phyloP scores from a whole-genome alignment of 2,888 invertebrate species.

The Fragum whitleyi region DNA sequence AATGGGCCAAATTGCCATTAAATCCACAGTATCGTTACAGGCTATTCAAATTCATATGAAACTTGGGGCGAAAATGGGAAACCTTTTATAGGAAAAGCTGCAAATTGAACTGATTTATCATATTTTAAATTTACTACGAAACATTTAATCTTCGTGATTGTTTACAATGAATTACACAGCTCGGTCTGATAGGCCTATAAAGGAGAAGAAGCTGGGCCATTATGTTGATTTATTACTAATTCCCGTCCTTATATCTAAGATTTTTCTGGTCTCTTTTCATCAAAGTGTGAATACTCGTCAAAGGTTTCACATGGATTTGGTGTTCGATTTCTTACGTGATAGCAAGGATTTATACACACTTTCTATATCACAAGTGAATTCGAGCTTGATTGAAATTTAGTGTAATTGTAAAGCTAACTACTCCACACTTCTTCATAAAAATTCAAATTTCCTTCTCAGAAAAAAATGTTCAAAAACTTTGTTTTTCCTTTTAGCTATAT shows the following conservation, averaged over 20 bases:
- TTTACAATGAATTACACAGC: slow-evolving; percentile 57
- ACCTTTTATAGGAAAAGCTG: slow-evolving; percentile 15
- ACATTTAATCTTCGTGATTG: slow-evolving; percentile 65
- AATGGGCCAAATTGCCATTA: slow-evolving; percentile 47
- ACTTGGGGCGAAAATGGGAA: slow-evolving; percentile 36
- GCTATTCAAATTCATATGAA: slow-evolving; percentile 40
- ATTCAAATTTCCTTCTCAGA: too few relatives aligned
- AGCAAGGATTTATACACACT: neutral
- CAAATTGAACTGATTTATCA: slow-evolving; percentile 54
- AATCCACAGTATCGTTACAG: slow-evolving; percentile 32
- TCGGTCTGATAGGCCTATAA: slow-evolving; percentile 58
- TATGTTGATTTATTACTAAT: slow-evolving; percentile 63
- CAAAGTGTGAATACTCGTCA: slow-evolving; percentile 5
- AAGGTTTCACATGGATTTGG: neutral
- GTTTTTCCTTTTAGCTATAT: too few relatives aligned
- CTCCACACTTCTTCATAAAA: too few relatives aligned
- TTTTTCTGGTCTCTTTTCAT: slow-evolving; percentile 10
- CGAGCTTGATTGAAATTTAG: too few relatives aligned
- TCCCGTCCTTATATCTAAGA: slow-evolving; percentile 36
- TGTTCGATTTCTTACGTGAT: neutral
- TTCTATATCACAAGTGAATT: too few relatives aligned
- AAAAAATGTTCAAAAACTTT: too few relatives aligned
- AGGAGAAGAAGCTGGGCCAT: slow-evolving; percentile 56
- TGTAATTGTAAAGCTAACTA: too few relatives aligned
- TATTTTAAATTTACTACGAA: slow-evolving; percentile 62